Base-by-base conservation (phyloP, 1,140 invertebrate genomes). In the Drosophila mayri region DNA sequence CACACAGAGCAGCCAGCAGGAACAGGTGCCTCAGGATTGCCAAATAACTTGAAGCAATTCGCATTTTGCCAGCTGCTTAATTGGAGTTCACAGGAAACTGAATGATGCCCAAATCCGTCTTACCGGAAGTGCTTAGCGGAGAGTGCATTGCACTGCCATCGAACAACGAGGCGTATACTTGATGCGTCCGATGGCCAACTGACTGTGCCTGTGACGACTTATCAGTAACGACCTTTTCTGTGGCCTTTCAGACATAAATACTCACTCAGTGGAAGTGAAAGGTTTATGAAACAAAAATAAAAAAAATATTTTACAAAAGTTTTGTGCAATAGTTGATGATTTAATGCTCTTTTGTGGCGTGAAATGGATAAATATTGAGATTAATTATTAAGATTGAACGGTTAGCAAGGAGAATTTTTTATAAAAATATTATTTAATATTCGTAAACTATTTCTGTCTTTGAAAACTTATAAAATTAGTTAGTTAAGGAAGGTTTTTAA, bases 151-250 rank as follows among this genome's bases (percentile, higher is more conserved):
- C 81, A 67, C 65, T 49, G 30, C 3, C 22, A 25, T 28, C 11
- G 47, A 18, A n/a, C 11, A 41, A 38, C 66, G 44, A 18, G 66
- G 41, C 73, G 74, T 76, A 60, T 77, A 55, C 73, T 41, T 35
- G 35, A 67, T 76, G 20, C 28, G 35, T 18, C 7, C 47, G 28
- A 4, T 40, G 55, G 35, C 60, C 40, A 40, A 52, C 22, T 59
- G 38, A 55, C 38, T 37, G 25, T 12, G 59, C 73, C 35, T 14
- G 25, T n/a, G 57, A 65, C 73, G 54, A 75, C 81, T 85, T 88
- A 88, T 88, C 85, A 76, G 81, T 66, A 90, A 84, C 80, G 85
- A 90, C 85, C 85, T 88, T 90, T 76, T 57, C 82, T 72, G 35
- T 35, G 57, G 35, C 9, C 50, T 37, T 46, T 58, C 64, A 64